These are phyloP conservation scores for Pedionomus torquatus DNA, from an alignment of 2,113 vertebrate species.

Conservation along the genomic window DNA sequence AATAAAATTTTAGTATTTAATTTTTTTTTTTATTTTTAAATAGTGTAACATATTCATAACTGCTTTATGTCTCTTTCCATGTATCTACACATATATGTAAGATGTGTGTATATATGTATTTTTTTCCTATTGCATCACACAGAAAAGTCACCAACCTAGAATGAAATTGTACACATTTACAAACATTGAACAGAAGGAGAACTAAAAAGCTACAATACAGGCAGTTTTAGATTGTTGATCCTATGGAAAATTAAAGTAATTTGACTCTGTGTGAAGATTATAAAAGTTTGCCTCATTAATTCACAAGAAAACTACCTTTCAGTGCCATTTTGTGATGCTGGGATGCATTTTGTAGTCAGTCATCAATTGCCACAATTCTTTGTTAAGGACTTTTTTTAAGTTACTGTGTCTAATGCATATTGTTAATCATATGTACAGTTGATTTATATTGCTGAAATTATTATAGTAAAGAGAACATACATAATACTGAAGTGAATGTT, in stretches of 20 bases:
- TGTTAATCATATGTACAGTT: not conserved
- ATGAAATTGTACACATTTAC: not conserved
- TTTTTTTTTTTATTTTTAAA: not conserved
- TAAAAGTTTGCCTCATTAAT: not conserved
- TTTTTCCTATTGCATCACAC: not conserved
- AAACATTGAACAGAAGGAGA: not conserved
- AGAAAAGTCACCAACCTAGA: not conserved
- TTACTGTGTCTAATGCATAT: not conserved
- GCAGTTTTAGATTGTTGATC: not conserved
- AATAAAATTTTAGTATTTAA: not conserved
- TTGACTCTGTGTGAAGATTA: not conserved
- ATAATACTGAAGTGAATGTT: not conserved
- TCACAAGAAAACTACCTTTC: not conserved
- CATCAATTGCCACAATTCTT: not conserved
- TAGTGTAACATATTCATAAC: not conserved
- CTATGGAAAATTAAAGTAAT: not conserved
- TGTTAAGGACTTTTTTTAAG: not conserved
- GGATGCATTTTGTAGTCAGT: not conserved
- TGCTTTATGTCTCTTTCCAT: not conserved
- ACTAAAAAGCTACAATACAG: not conserved
- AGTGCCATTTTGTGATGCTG: not conserved
- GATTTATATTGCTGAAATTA: not conserved
- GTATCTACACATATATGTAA: not conserved
- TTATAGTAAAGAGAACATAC: not conserved
- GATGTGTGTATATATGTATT: not conserved